Evolutionary conservation across 2,113 vertebrate genomes (phyloP).

Genomic region (Rattus rattus): DNA sequence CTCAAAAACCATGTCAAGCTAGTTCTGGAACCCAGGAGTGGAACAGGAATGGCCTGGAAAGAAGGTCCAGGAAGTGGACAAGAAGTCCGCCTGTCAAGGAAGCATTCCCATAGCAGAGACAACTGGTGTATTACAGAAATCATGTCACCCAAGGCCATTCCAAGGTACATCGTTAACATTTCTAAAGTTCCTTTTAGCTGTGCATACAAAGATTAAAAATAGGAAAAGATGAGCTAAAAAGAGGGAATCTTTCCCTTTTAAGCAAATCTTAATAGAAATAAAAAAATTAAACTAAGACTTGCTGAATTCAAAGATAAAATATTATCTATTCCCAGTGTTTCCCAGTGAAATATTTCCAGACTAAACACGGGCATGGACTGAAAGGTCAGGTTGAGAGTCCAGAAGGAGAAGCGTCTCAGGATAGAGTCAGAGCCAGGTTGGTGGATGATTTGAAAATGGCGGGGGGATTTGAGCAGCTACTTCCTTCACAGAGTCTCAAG

Average conservation of each 20-base stretch:
- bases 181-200: neutral
- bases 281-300: neutral
- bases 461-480: neutral
- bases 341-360: neutral
- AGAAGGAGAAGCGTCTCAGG: neutral
- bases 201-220: conserved; percentile 34
- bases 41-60: neutral
- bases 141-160: neutral
- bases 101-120: neutral
- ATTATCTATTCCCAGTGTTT: neutral
- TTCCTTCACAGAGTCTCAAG: neutral
- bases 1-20: neutral
- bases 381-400: neutral
- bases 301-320: neutral
- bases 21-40: neutral
- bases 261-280: conserved; percentile 6
- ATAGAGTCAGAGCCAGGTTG: neutral
- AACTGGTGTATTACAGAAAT: neutral
- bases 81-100: neutral
- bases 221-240: neutral
- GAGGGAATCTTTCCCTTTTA: neutral
- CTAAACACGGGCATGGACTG: neutral
- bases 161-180: neutral
- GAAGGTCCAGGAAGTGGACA: neutral
- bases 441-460: neutral